Evolutionary conservation across 2,113 vertebrate genomes (phyloP).

Genomic region (Scartelaos histophorus): DNA sequence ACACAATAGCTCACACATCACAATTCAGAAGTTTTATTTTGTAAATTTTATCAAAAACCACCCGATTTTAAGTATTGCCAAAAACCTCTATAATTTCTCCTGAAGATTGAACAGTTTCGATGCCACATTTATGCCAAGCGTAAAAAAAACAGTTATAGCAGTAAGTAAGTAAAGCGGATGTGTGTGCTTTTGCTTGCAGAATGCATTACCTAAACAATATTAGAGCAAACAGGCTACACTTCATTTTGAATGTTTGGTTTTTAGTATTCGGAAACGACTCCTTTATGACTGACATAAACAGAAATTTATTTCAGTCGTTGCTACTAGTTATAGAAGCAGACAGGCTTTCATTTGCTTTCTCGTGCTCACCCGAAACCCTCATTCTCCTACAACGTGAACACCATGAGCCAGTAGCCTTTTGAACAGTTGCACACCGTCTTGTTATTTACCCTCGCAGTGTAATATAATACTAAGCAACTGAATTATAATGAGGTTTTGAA

Average conservation of each 20-base stretch:
- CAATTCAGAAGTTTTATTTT: too few species aligned
- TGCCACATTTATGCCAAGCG: neutral
- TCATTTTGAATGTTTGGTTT: conserved; percentile 6
- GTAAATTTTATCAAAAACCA: too few species aligned
- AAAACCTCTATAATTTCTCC: neutral
- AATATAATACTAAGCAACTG: conserved; percentile 69
- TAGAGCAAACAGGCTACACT: conserved; percentile 25
- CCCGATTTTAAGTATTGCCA: too few species aligned
- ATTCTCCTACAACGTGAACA: conserved; percentile 41
- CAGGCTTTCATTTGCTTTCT: conserved; percentile 33
- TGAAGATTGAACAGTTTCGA: neutral
- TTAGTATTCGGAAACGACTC: conserved; percentile 12
- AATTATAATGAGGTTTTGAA: conserved; percentile 72
- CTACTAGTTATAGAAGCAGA: conserved; percentile 12
- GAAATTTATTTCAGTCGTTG: conserved; percentile 25
- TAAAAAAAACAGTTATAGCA: neutral
- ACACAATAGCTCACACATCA: too few species aligned
- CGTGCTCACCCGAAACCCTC: conserved; percentile 36
- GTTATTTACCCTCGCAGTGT: conserved; percentile 61
- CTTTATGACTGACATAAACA: conserved; percentile 24
- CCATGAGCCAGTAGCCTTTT: conserved; percentile 48
- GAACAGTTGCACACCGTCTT: conserved; percentile 52
- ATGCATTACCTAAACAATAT: conserved; percentile 7
- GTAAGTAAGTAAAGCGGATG: neutral
- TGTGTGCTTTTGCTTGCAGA: neutral